These are phyloP conservation scores for Habropoda laboriosa DNA, from an alignment of 1,140 invertebrate genomes.

Conservation along the genomic window DNA sequence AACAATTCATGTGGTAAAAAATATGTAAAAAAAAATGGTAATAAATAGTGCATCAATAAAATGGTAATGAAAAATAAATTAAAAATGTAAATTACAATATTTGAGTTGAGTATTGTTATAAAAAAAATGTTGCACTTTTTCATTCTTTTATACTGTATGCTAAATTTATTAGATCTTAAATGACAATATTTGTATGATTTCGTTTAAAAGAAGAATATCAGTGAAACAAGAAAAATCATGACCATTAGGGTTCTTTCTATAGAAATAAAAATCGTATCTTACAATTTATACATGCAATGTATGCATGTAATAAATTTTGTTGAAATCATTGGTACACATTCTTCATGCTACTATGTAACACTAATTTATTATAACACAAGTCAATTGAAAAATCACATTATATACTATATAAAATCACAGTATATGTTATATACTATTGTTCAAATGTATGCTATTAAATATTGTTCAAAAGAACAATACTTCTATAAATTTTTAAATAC, in stretches of 20 bases:
- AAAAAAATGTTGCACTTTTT: background rate
- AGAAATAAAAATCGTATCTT: background rate
- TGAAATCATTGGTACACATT: background rate
- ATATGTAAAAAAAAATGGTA: background rate
- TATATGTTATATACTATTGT: background rate
- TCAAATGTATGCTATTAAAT: background rate
- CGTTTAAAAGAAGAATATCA: background rate
- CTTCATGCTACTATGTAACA: background rate
- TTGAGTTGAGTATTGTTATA: background rate
- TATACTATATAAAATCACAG: too few species aligned
- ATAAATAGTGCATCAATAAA: background rate
- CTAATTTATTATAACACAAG: conserved; percentile 4
- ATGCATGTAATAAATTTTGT: background rate
- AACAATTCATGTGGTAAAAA: background rate
- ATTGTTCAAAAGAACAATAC: background rate
- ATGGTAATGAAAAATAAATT: background rate
- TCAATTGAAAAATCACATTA: conserved; percentile 5
- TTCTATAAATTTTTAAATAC: conserved; percentile 3
- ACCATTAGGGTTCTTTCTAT: background rate
- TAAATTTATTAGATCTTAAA: conserved; percentile 3
- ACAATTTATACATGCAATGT: background rate
- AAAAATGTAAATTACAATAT: background rate
- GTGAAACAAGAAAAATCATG: background rate
- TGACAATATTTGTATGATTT: background rate
- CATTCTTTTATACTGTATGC: background rate